Percentiles rank a stretch among this genome's conserved stretches.
Evolutionary conservation across 2,888 invertebrate genomes (phyloP).

Genomic region (Biston betularia): DNA sequence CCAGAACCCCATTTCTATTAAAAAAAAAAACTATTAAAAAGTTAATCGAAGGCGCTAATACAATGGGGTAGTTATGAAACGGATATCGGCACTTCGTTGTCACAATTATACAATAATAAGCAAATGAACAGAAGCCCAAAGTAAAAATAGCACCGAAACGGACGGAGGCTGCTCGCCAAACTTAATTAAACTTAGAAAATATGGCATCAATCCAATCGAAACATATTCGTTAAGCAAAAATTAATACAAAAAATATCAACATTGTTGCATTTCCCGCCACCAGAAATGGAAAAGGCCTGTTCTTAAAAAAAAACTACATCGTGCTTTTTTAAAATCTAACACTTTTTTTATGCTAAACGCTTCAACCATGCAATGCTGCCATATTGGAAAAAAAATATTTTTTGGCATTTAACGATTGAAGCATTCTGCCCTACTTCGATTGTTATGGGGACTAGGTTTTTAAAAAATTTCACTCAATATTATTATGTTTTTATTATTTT

Average conservation of each 20-base stretch:
- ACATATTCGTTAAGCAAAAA: conserved; percentile 39
- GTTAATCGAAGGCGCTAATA: conserved; percentile 54
- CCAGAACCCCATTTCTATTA: conserved; percentile 84
- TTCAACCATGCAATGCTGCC: not conserved
- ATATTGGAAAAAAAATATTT: no score
- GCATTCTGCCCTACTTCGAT: not conserved
- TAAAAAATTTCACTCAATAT: not conserved
- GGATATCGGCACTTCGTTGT: conserved; percentile 78
- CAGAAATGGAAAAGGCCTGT: conserved; percentile 41
- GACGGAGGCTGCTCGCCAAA: conserved; percentile 63
- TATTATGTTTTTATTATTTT: conserved; percentile 1
- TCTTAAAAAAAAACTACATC: conserved; percentile 12
- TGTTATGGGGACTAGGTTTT: not conserved
- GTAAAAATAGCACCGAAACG: conserved; percentile 73
- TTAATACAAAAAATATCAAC: conserved; percentile 26
- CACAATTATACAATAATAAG: conserved; percentile 51
- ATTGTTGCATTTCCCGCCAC: conserved; percentile 68
- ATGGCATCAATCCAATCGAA: conserved; percentile 71
- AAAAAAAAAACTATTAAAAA: conserved; percentile 50
- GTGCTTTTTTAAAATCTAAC: no score
- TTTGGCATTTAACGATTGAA: conserved; percentile 41
- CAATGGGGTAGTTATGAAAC: conserved; percentile 85
- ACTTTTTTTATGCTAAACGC: no score
- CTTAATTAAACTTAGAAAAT: conserved; percentile 67
- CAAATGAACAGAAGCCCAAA: conserved; percentile 55